Base-by-base conservation (phyloP, 2,113 vertebrate genomes). In the Ciconia maguari region DNA sequence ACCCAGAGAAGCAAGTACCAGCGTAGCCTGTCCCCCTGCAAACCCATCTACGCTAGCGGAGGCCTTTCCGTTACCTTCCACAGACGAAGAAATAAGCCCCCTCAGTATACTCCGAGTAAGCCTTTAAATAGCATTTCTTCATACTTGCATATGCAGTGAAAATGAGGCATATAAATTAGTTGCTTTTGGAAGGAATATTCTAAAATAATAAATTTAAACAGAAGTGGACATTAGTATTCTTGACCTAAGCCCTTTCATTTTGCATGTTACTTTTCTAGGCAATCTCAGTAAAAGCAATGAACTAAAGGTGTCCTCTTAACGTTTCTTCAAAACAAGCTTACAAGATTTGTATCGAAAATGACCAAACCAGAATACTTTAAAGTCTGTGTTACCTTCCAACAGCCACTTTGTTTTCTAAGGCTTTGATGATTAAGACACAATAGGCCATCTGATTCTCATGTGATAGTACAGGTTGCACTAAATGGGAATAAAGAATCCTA, bases 371-470 rank as follows among this genome's bases (percentile, higher is more conserved):
- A 52, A 22, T 16, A 77, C 12, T 70, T 80, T 14, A 7, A 70
- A 83, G 15, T 41, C 64, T 54, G 29, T 70, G 38, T 75, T 85
- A 94, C 87, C 78, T 88, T 88, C 66, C 58, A 72, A 41, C 34
- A 72, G 71, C 87, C 62, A 52, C 65, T 89, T 66, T 85, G 61
- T 85, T 85, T 84, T 42, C 87, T 87, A 97, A 94, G 93, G 94
- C 91, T 95, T 91, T 60, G 78, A 97, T 62, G 83, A 87, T 89
- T 87, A 96, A 94, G 91, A 93, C 66, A 90, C 58, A 42, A 60
- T 12, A 69, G 77, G 81, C 65, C 77, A 79, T 32, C 38, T 20
- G 13, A 84, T 72, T 83, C 51, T 76, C 41, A 74, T 3, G 44
- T 12, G 14, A 60, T 3, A 81, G 30, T 21, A 87, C 81, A 87